Evolutionary conservation across 2,113 vertebrate genomes (phyloP).

Genomic region (Prolemur simus): DNA sequence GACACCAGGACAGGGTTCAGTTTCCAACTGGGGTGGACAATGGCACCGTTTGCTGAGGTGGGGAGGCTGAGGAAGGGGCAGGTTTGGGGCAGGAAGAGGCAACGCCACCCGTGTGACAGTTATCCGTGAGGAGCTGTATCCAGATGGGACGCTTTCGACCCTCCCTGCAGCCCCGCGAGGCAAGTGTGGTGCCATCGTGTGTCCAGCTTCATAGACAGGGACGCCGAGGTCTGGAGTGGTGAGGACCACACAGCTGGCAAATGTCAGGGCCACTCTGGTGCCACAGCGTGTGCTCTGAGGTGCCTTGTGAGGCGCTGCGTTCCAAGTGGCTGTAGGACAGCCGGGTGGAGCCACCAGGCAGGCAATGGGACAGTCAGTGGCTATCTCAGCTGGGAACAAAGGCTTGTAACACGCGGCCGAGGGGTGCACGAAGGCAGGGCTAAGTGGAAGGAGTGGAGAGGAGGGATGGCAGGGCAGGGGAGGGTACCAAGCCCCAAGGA

Average conservation of each 20-base stretch:
- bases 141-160: not conserved
- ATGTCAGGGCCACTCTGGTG: not conserved
- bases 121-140: no score
- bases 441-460: not conserved
- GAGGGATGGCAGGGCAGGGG: not conserved
- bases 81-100: not conserved
- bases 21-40: not conserved
- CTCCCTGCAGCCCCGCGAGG: not conserved
- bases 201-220: not conserved
- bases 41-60: not conserved
- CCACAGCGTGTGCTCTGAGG: not conserved
- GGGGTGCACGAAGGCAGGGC: not conserved
- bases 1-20: not conserved
- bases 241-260: not conserved
- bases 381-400: not conserved
- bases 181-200: rapidly evolving
- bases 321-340: not conserved
- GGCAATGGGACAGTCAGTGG: not conserved
- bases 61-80: not conserved
- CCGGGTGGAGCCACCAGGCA: rapidly evolving
- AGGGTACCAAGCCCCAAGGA: no score
- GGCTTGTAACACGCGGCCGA: rapidly evolving
- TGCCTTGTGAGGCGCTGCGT: no score
- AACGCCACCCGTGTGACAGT: rapidly evolving
- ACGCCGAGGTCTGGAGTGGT: not conserved